Evolutionary conservation across 1,140 invertebrate species (phyloP), one percentile per base, ranked within the genome.

Genomic region (Halyomorpha halys): DNA sequence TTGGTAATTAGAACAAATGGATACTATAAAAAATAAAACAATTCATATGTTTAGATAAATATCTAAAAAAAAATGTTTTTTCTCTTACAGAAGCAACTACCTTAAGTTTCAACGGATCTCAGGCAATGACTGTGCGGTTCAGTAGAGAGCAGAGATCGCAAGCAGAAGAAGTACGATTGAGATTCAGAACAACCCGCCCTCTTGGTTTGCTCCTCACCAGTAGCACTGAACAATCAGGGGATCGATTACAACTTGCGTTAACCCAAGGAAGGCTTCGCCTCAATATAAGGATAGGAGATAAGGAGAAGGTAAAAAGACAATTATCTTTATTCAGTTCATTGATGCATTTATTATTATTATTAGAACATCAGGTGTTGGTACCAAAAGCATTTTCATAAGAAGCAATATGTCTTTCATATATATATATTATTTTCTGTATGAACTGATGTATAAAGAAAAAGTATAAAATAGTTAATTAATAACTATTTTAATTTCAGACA

Each of bases 131-230:
- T 21, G 83, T 92, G 14, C 79, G 84, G 16, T 79, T 94, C 74
- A 85, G 87, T 2, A 82, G 88, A 27, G 87, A 91, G 63, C 86
- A 86, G 62, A 80, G 82, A 63, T 95, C 90, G 0, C 91, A 97
- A 75, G 92, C 91, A 0, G 95, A 98, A 75, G 91, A 96, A 73
- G 79, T 98, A 39, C 80, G 87, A 25, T 76, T 98, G 19, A 80
- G 94, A 39, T 97, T 98, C 75, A 83, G 86, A 68, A 97, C 94
- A 4, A 84, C 80, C 14, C 81, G 85, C 69, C 85, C 89, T 0
- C 77, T 81, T 62, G 84, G 89, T 13, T 74, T 91, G 18, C 75
- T 92, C 27, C 74, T 92, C 64, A 77, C 87, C 39, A 90, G 87
- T 8, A 85, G 84, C 47, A 83, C 87, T 0, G 84, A 89, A 51